Conservation (phyloP, 2,113 vertebrate genomes). For the Aviceda subcristata region DNA sequence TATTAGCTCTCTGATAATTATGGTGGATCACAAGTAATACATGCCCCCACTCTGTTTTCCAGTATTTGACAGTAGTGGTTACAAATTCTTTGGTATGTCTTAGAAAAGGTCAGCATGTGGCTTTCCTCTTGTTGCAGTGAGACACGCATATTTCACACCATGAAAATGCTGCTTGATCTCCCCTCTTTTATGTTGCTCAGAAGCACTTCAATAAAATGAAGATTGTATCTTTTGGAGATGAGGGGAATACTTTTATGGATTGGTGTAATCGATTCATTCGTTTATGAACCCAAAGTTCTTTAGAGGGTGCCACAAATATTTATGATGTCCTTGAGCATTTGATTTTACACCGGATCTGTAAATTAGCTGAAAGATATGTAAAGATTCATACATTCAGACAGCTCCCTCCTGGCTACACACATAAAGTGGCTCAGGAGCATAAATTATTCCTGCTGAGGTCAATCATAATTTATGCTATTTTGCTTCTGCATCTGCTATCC, state of each 20-base stretch:
- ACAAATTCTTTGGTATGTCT: not conserved
- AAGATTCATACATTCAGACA: slow-evolving; percentile 43
- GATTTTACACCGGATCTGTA: slow-evolving; percentile 44
- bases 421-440: slow-evolving; percentile 32
- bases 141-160: not conserved
- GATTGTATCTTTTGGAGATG: not conserved
- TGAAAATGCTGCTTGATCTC: not conserved
- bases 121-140: not conserved
- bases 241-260: not conserved
- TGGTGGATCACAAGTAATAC: not conserved
- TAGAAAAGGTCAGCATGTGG: not conserved
- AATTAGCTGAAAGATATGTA: slow-evolving; percentile 48
- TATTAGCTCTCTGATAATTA: not conserved
- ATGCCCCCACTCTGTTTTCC: not conserved
- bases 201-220: not conserved
- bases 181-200: not conserved
- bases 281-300: not conserved
- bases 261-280: not conserved
- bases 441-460: slow-evolving; percentile 48
- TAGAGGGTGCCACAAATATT: slow-evolving; percentile 33
- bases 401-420: slow-evolving; percentile 10
- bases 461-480: slow-evolving; percentile 52
- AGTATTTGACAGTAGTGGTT: not conserved
- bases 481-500: slow-evolving; percentile 27
- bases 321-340: slow-evolving; percentile 6